Evolutionary conservation across 1,140 invertebrate species (phyloP).

Genomic region (Tribolium castaneum): DNA sequence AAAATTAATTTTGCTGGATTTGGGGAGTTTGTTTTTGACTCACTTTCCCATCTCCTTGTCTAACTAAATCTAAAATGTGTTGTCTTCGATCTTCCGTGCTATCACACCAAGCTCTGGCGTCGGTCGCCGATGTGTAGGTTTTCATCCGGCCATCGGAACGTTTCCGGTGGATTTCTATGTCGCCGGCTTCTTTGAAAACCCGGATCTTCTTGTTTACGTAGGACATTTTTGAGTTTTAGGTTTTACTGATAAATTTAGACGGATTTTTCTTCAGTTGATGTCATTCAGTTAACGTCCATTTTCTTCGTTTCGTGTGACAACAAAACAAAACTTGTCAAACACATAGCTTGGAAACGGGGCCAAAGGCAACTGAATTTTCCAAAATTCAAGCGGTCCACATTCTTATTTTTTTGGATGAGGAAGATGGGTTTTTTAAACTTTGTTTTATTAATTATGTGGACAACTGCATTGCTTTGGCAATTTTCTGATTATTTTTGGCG

Average conservation of each 20-base stretch:
- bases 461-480: no score
- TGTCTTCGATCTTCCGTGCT: slow-evolving; percentile 56
- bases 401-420: no score
- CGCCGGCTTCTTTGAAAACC: slow-evolving; percentile 49
- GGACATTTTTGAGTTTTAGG: slow-evolving; percentile 44
- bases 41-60: slow-evolving; percentile 28
- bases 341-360: not conserved
- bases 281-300: slow-evolving; percentile 23
- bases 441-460: no score
- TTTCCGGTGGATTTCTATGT: slow-evolving; percentile 43
- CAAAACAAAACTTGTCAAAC: slow-evolving; percentile 27
- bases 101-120: slow-evolving; percentile 58
- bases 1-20: not conserved
- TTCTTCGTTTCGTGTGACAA: slow-evolving; percentile 20
- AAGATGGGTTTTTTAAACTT: no score
- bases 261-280: not conserved
- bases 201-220: slow-evolving; percentile 55
- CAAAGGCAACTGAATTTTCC: not conserved
- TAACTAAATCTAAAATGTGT: slow-evolving; percentile 58
- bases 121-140: slow-evolving; percentile 56
- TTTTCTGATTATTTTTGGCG: no score
- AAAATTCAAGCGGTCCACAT: no score
- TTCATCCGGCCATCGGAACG: slow-evolving; percentile 59
- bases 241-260: slow-evolving; percentile 23
- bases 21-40: not conserved